These are phyloP conservation scores for Pelmatolapia mariae DNA, from an alignment of 2,113 vertebrate species.

Conservation along the genomic window DNA sequence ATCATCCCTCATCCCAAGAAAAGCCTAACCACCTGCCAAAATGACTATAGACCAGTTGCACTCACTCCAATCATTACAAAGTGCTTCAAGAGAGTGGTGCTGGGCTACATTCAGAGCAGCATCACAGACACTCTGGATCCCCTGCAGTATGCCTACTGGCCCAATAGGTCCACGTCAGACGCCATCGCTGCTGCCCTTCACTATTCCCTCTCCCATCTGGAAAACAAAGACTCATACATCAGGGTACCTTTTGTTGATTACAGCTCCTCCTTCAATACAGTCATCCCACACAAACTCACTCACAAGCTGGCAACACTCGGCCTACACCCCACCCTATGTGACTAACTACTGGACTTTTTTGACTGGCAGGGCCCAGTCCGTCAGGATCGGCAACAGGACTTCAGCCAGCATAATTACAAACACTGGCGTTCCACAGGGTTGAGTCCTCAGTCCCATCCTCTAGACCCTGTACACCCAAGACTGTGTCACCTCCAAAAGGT, in stretches of 20 bases:
- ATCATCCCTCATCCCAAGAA: neutral
- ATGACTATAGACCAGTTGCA: neutral
- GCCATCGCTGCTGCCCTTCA: neutral
- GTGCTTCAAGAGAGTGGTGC: neutral
- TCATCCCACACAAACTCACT: neutral
- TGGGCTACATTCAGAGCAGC: neutral
- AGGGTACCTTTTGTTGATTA: neutral
- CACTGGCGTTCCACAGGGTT: no score
- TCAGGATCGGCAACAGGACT: no score
- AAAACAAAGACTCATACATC: neutral
- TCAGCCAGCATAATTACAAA: no score
- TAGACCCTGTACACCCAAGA: no score
- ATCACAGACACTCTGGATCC: neutral
- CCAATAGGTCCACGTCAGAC: neutral
- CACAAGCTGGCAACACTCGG: neutral
- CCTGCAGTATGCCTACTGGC: neutral
- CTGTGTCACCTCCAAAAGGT: no score
- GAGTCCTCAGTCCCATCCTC: no score
- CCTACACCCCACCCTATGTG: neutral
- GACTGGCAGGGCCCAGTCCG: neutral
- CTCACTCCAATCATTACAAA: neutral
- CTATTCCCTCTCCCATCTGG: neutral
- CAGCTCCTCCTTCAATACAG: accelerated
- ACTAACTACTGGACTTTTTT: neutral
- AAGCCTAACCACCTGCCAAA: neutral